Percentiles rank a stretch among this genome's conserved stretches.
phyloP scores from a whole-genome alignment of 2,797 vertebrate species.

The Mormyrops boulengeri region DNA sequence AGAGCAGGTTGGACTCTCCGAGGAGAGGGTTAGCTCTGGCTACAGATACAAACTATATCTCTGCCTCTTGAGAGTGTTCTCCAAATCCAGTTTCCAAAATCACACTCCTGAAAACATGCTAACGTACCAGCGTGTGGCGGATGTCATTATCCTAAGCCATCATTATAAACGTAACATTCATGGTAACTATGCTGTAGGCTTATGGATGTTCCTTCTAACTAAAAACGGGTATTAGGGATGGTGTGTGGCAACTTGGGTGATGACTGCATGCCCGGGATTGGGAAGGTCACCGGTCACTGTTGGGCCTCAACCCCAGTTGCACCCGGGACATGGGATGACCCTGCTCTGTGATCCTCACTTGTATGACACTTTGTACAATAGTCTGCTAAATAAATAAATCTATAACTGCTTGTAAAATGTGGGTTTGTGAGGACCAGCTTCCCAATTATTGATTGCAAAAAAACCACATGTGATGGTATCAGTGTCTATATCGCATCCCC shows the following conservation, averaged over 20 bases:
- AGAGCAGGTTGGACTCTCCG: background rate
- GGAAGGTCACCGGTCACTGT: background rate
- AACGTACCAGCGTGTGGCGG: background rate
- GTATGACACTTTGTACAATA: background rate
- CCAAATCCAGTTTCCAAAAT: background rate
- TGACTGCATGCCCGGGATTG: background rate
- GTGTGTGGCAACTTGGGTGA: background rate
- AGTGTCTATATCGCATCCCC: background rate
- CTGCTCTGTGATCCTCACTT: background rate
- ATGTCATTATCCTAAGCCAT: background rate
- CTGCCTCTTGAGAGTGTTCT: background rate
- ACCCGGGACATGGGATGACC: background rate
- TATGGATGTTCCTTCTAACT: background rate
- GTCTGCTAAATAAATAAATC: background rate
- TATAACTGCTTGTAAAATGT: background rate
- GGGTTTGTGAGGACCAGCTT: background rate
- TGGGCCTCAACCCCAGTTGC: background rate
- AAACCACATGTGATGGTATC: background rate
- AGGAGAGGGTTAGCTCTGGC: background rate
- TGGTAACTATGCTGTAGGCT: background rate
- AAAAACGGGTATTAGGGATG: background rate
- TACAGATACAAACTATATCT: background rate
- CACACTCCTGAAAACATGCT: background rate
- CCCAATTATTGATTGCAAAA: background rate
- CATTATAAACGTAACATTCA: background rate